Conservation (phyloP, 2,113 vertebrate species). For the Glareola pratincola region DNA sequence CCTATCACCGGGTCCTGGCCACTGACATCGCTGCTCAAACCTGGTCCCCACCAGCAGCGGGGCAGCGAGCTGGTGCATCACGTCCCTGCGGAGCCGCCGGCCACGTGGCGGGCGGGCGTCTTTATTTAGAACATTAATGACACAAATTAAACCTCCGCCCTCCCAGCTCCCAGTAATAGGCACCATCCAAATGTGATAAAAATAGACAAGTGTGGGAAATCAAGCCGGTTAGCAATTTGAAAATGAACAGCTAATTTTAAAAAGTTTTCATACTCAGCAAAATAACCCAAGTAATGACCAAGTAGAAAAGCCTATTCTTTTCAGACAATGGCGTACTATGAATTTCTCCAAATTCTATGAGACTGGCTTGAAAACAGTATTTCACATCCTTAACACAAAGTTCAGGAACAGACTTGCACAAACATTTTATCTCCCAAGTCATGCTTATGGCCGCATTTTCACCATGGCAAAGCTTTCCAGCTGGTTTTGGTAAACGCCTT, state of each 20-base stretch:
- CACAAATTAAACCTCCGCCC: neutral
- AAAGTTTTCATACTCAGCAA: neutral
- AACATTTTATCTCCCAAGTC: neutral
- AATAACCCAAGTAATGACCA: neutral
- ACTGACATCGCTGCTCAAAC: neutral
- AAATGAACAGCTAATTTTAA: neutral
- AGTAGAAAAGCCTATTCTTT: neutral
- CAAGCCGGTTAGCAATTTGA: neutral
- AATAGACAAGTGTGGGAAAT: slow-evolving; percentile 36
- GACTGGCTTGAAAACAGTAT: neutral
- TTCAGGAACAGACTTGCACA: neutral
- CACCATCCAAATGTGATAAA: neutral
- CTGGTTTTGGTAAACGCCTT: neutral
- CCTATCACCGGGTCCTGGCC: rapidly evolving
- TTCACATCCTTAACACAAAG: neutral
- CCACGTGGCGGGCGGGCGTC: rapidly evolving
- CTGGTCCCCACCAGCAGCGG: rapidly evolving
- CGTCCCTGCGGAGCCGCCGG: rapidly evolving
- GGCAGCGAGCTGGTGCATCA: neutral
- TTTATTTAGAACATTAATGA: slow-evolving; percentile 32
- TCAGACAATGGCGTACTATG: neutral
- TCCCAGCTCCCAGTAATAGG: neutral
- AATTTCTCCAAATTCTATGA: neutral
- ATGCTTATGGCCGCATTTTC: rapidly evolving
- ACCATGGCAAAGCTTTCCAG: neutral